These are phyloP conservation scores for Lepisosteus osseus DNA, from an alignment of 2,113 vertebrate species.

Conservation along the genomic window DNA sequence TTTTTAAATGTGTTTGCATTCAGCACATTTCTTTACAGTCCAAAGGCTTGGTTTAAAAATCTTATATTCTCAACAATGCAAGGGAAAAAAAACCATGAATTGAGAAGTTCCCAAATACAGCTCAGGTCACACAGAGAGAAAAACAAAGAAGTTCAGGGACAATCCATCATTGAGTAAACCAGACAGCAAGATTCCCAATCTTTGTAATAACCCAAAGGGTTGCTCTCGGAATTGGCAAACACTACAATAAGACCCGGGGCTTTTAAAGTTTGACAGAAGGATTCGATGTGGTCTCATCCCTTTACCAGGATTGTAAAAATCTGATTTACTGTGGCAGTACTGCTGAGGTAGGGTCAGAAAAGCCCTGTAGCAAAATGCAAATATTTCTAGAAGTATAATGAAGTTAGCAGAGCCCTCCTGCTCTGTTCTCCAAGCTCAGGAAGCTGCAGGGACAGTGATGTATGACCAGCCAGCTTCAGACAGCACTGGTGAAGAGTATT, in stretches of 20 bases:
- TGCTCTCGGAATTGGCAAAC: constrained; percentile 3
- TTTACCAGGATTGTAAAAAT: too few species aligned
- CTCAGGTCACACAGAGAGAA: too few species aligned
- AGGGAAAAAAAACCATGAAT: too few species aligned
- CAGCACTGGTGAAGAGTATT: neutral
- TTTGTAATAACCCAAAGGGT: neutral
- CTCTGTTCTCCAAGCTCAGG: neutral
- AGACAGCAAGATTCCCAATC: too few species aligned
- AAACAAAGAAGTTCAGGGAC: too few species aligned
- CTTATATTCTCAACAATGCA: too few species aligned
- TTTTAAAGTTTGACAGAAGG: constrained; percentile 30
- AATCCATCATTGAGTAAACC: too few species aligned
- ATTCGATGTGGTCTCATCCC: constrained; percentile 14
- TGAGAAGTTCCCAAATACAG: neutral
- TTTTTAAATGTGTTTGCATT: too few species aligned
- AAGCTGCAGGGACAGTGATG: neutral
- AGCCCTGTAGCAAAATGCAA: constrained; percentile 5
- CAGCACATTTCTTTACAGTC: too few species aligned
- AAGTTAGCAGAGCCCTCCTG: constrained; percentile 6
- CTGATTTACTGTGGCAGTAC: too few species aligned
- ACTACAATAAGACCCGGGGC: neutral
- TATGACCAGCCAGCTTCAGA: neutral
- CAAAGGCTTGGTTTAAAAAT: too few species aligned
- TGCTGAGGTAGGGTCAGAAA: neutral
- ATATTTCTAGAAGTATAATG: neutral